Evolutionary conservation across 2,113 vertebrate species (phyloP).

Genomic region (Psammodynastes pulverulentus): DNA sequence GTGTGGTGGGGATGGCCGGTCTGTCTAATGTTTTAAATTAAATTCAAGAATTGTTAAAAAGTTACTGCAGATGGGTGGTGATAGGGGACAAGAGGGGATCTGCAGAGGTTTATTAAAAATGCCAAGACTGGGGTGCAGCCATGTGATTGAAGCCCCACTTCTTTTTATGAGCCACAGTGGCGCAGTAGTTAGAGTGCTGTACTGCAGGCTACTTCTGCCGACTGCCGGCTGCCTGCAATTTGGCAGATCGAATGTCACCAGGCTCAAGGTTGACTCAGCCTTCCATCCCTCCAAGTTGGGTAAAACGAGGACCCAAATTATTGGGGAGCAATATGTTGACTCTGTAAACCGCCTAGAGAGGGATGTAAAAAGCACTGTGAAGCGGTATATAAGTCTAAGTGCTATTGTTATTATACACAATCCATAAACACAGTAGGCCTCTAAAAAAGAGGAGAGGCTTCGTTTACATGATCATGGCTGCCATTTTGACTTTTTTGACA

Average conservation of each 20-base stretch:
- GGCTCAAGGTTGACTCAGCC: too few species aligned
- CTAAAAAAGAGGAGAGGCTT: neutral
- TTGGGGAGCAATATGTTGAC: too few species aligned
- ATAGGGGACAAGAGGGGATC: slow-evolving; percentile 27
- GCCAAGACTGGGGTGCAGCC: neutral
- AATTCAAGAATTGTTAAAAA: slow-evolving; percentile 18
- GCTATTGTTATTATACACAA: neutral
- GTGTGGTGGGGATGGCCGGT: neutral
- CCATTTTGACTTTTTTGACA: neutral
- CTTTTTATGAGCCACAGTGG: neutral
- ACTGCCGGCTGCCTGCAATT: too few species aligned
- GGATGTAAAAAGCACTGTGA: too few species aligned
- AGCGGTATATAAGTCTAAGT: too few species aligned
- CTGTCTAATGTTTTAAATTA: slow-evolving; percentile 35
- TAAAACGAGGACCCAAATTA: too few species aligned
- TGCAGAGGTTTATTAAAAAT: neutral
- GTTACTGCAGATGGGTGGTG: slow-evolving; percentile 13
- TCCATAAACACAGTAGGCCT: neutral
- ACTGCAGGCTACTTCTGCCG: too few species aligned
- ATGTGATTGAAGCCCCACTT: neutral
- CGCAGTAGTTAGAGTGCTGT: too few species aligned
- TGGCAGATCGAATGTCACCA: too few species aligned
- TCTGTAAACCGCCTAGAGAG: too few species aligned
- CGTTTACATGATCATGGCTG: neutral
- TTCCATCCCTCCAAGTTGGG: too few species aligned